These are phyloP conservation scores for Agonopterix heracliana DNA, from an alignment of 2,888 invertebrate species.

Conservation along the genomic window DNA sequence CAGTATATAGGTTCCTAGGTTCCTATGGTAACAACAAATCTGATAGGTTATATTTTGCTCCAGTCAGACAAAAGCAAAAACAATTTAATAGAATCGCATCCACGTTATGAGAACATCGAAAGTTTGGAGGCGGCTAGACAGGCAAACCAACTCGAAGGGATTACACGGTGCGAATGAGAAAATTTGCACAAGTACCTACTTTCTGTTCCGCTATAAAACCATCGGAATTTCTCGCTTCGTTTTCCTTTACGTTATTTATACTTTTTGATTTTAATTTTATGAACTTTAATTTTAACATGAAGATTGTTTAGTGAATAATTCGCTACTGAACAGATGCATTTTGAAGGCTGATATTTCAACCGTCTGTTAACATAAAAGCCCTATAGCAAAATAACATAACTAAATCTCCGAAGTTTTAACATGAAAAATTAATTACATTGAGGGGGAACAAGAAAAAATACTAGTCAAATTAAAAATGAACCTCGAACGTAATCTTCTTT, in stretches of 20 bases:
- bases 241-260: not conserved
- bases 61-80: too few relatives aligned
- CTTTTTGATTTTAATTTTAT: not conserved
- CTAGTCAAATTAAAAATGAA: slow-evolving; percentile 72
- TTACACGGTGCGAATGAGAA: slow-evolving; percentile 44
- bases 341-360: too few relatives aligned
- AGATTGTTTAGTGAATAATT: too few relatives aligned
- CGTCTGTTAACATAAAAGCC: not conserved
- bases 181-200: slow-evolving; percentile 28
- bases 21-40: too few relatives aligned
- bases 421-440: slow-evolving; percentile 23
- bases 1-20: too few relatives aligned
- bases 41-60: too few relatives aligned
- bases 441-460: slow-evolving; percentile 35
- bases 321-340: too few relatives aligned
- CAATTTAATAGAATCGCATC: slow-evolving; percentile 14
- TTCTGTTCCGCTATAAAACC: not conserved
- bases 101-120: slow-evolving; percentile 29
- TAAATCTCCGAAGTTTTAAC: slow-evolving; percentile 6
- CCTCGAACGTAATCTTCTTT: slow-evolving; percentile 70
- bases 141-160: slow-evolving; percentile 38
- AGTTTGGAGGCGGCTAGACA: slow-evolving; percentile 35
- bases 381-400: not conserved
- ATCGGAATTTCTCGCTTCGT: not conserved
- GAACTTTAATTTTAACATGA: too few relatives aligned